phyloP scores from a whole-genome alignment of 2,888 invertebrate species.

The Macrophya alboannulata region DNA sequence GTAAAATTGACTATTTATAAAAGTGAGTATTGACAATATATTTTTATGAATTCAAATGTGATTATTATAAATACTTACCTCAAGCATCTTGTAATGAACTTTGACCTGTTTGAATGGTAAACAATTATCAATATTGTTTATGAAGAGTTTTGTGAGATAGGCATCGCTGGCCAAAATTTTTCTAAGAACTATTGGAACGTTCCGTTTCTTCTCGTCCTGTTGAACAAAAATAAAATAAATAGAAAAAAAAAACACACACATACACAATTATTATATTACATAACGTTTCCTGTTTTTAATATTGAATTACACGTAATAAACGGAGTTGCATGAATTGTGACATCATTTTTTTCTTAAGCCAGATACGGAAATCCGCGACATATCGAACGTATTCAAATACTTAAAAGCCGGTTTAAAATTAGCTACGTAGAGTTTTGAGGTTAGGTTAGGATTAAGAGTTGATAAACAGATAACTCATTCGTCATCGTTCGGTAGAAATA shows the following conservation, averaged over 20 bases:
- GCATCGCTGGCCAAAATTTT: conserved; percentile 76
- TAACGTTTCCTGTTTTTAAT: background rate
- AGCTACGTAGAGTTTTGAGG: conserved; percentile 4
- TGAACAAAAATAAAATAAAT: background rate
- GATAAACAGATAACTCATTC: background rate
- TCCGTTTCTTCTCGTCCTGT: conserved; percentile 68
- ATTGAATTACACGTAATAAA: background rate
- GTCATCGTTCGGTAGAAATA: no score
- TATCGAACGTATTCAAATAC: background rate
- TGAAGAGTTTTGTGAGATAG: conserved; percentile 76
- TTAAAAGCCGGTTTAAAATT: background rate
- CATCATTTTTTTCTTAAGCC: background rate
- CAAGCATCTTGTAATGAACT: conserved; percentile 81
- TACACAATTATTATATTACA: background rate
- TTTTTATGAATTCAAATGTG: background rate
- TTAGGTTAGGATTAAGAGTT: background rate
- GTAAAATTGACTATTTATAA: background rate
- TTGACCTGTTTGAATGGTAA: conserved; percentile 75
- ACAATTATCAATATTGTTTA: conserved; percentile 73
- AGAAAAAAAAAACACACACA: background rate
- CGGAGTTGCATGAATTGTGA: background rate
- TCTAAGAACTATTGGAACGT: conserved; percentile 71
- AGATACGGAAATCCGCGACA: background rate
- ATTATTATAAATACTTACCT: conserved; percentile 74
- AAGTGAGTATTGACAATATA: background rate